Evolutionary conservation across 2,797 vertebrate genomes (phyloP).

Genomic region (Helarctos malayanus): DNA sequence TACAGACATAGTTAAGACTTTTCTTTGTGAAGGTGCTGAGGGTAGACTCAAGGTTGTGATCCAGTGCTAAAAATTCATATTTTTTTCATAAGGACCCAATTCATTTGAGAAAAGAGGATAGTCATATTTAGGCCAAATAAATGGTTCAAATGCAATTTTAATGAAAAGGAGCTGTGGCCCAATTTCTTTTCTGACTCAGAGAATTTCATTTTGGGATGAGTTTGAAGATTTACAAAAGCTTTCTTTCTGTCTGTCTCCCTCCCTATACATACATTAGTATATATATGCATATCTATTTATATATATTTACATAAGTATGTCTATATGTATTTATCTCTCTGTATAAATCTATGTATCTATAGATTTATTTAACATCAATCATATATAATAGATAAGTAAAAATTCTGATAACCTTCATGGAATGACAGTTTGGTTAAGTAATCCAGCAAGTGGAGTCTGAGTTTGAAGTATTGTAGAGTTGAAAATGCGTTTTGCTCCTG

Average conservation of each 20-base stretch:
- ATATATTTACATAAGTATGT: background rate
- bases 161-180: background rate
- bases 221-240: background rate
- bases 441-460: background rate
- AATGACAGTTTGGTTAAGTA: background rate
- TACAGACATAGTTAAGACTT: background rate
- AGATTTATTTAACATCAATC: background rate
- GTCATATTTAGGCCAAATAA: slow-evolving; percentile 37
- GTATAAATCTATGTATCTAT: background rate
- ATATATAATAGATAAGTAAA: background rate
- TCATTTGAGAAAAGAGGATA: background rate
- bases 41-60: background rate
- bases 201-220: background rate
- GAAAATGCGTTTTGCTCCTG: background rate
- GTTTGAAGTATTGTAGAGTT: background rate
- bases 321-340: background rate
- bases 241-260: background rate
- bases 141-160: slow-evolving; percentile 51
- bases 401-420: background rate
- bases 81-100: background rate
- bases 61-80: background rate
- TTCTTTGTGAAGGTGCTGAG: background rate
- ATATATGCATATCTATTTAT: background rate
- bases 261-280: background rate
- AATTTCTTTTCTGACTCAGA: slow-evolving; percentile 48